phyloP scores from a whole-genome alignment of 2,888 invertebrate species.

The Silvanus unidentatus region DNA sequence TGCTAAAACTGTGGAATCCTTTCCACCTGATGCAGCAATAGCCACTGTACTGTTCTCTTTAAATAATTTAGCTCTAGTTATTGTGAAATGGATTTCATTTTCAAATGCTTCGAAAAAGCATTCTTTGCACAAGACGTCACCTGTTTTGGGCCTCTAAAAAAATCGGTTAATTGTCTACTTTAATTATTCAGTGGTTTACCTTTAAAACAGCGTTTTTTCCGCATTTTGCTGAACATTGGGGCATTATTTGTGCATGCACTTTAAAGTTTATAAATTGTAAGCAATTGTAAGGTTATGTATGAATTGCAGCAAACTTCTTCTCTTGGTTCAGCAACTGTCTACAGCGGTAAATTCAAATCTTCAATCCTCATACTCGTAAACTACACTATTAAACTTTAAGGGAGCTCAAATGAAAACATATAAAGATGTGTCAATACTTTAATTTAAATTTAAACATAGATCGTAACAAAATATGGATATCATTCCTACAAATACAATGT shows the following conservation, averaged over 20 bases:
- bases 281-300: no score
- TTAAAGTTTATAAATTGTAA: no score
- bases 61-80: constrained; percentile 74
- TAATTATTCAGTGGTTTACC: constrained; percentile 45
- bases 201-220: constrained; percentile 71
- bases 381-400: no score
- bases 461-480: no score
- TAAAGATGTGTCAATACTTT: no score
- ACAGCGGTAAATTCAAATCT: no score
- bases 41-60: constrained; percentile 80
- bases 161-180: constrained; percentile 29
- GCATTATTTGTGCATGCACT: constrained; percentile 52
- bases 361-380: no score
- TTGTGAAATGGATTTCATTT: constrained; percentile 90
- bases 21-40: constrained; percentile 89
- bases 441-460: no score
- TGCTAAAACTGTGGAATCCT: constrained; percentile 97
- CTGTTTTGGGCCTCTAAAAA: constrained; percentile 80
- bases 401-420: no score
- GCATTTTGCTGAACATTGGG: constrained; percentile 65
- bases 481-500: no score
- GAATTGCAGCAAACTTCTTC: no score
- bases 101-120: constrained; percentile 94
- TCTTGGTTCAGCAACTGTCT: no score
- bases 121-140: constrained; percentile 86